These are phyloP conservation scores for Pseudochirops corinnae DNA, from an alignment of 2,797 vertebrate genomes.

Conservation along the genomic window DNA sequence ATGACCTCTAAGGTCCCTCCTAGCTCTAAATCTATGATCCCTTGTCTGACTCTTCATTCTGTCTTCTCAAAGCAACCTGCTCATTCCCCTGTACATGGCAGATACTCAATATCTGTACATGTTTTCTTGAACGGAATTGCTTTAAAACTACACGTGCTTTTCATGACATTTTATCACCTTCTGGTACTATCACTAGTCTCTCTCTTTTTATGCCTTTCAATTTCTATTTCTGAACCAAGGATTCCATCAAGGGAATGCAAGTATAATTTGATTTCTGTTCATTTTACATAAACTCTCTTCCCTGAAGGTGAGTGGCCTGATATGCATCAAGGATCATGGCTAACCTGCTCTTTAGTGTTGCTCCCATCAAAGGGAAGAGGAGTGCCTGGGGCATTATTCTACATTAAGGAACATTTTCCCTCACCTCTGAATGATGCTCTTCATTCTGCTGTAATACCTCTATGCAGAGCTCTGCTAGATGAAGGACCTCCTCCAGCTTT, in stretches of 20 bases:
- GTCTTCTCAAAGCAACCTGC: neutral
- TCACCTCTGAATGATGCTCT: constrained; percentile 97
- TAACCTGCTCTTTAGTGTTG: constrained; percentile 75
- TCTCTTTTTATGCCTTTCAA: constrained; percentile 60
- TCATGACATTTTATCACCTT: constrained; percentile 64
- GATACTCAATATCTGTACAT: neutral
- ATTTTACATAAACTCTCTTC: constrained; percentile 75
- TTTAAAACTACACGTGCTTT: constrained; percentile 61
- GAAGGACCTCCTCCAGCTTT: constrained; percentile 93
- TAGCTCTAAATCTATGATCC: neutral
- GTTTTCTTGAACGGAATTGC: neutral
- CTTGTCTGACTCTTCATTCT: neutral
- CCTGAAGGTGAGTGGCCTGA: constrained; percentile 77
- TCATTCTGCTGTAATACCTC: constrained; percentile 98
- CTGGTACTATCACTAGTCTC: constrained; percentile 59
- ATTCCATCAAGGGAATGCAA: constrained; percentile 60
- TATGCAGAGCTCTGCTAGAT: constrained; percentile 95
- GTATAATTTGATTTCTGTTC: constrained; percentile 72
- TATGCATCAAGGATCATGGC: constrained; percentile 73
- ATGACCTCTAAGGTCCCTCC: neutral
- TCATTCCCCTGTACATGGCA: neutral
- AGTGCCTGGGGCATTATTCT: constrained; percentile 38
- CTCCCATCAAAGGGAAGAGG: constrained; percentile 57
- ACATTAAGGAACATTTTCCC: constrained; percentile 65
- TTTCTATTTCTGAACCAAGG: constrained; percentile 68